Evolutionary conservation across 2,888 invertebrate genomes (phyloP).

Genomic region (Pharmacophagus antenor): DNA sequence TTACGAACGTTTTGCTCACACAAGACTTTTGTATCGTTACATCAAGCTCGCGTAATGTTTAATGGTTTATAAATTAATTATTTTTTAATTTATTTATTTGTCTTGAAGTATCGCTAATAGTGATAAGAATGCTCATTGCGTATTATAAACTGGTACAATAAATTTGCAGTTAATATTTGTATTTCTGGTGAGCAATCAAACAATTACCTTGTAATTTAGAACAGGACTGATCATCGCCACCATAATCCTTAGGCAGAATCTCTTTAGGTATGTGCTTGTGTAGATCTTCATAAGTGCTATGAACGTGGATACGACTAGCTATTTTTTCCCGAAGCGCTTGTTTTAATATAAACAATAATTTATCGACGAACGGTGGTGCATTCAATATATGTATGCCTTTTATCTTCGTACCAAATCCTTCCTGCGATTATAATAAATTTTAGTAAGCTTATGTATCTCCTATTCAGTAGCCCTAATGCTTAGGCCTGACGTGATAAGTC

Average conservation of each 20-base stretch:
- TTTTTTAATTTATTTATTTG: too few species aligned
- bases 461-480: not conserved
- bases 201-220: constrained; percentile 54
- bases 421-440: constrained; percentile 49
- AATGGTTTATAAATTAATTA: too few species aligned
- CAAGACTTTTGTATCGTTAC: too few species aligned
- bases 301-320: constrained; percentile 63
- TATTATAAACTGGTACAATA: too few species aligned
- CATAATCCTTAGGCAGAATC: constrained; percentile 65
- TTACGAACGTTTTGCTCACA: too few species aligned
- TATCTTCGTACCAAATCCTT: constrained; percentile 68
- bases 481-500: too few species aligned
- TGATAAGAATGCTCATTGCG: too few species aligned
- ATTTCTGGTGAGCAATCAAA: too few species aligned
- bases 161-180: too few species aligned
- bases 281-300: constrained; percentile 58
- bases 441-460: too few species aligned
- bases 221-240: constrained; percentile 54
- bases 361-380: constrained; percentile 66
- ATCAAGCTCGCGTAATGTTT: too few species aligned
- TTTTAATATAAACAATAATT: constrained; percentile 58
- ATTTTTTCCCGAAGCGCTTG: constrained; percentile 66
- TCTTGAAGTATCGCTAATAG: too few species aligned
- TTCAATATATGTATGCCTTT: constrained; percentile 71
- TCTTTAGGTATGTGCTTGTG: constrained; percentile 65